These are phyloP conservation scores for Phalanger gymnotis DNA, from an alignment of 2,797 vertebrate species.

Conservation along the genomic window DNA sequence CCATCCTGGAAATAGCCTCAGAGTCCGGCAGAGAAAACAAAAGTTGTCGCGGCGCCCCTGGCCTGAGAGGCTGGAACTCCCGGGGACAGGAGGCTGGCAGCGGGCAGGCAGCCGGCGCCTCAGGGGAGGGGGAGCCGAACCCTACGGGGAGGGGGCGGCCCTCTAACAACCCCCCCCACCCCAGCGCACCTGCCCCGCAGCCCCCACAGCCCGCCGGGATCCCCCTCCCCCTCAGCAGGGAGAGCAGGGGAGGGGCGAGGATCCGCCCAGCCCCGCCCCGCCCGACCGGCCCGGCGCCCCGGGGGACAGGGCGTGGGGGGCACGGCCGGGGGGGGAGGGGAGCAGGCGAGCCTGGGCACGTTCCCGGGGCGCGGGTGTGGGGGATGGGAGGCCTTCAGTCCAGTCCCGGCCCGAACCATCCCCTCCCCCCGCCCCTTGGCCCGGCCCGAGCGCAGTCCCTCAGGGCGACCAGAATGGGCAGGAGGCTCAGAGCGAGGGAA, in stretches of 20 bases:
- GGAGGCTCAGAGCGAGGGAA: conserved; percentile 65
- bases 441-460: not conserved
- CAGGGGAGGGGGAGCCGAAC: not conserved
- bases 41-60: not conserved
- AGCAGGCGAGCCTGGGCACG: not conserved
- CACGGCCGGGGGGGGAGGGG: not conserved
- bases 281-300: not conserved
- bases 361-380: not conserved
- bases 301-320: not conserved
- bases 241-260: not conserved
- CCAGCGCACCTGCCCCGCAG: not conserved
- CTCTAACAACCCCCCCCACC: not conserved
- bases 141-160: not conserved
- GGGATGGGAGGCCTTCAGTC: not conserved
- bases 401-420: not conserved
- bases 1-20: not conserved
- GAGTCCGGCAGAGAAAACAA: not conserved
- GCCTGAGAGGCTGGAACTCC: not conserved
- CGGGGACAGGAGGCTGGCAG: not conserved
- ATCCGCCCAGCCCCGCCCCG: not conserved
- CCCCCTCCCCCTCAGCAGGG: not conserved
- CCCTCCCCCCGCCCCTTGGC: not conserved
- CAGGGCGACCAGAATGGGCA: not conserved
- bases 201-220: not conserved
- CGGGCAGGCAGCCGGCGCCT: not conserved